These are phyloP conservation scores for Lycia hirtaria DNA, from an alignment of 2,888 invertebrate genomes.

Conservation along the genomic window DNA sequence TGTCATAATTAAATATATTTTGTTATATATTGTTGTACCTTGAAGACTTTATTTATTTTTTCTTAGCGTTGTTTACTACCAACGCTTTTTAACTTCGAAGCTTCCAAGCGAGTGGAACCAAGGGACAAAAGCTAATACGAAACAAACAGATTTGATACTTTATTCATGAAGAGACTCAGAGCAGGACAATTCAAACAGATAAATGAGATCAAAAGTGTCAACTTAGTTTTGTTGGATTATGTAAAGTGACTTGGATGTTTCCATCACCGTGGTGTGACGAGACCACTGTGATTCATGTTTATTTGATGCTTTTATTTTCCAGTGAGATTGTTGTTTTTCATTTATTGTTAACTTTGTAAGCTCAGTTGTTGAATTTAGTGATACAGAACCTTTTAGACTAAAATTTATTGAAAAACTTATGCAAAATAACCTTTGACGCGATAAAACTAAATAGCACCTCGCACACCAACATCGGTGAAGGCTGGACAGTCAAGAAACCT, in stretches of 20 bases:
- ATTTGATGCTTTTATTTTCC: no score
- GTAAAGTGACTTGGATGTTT: conserved; percentile 34
- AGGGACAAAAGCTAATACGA: neutral
- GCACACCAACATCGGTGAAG: no score
- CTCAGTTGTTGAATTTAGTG: neutral
- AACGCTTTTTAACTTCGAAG: no score
- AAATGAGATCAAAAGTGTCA: conserved; percentile 52
- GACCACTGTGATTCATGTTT: conserved; percentile 8
- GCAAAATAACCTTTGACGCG: no score
- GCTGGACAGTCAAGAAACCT: no score
- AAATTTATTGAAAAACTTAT: no score
- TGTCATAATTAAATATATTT: conserved; percentile 3
- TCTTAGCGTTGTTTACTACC: no score
- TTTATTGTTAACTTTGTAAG: no score
- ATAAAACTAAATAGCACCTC: no score
- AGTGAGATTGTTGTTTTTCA: no score
- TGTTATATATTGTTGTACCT: neutral
- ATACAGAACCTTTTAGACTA: neutral
- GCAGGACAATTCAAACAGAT: conserved; percentile 35
- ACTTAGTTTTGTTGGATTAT: conserved; percentile 44
- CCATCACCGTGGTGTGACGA: neutral
- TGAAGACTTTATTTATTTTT: neutral
- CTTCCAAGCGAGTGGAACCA: neutral
- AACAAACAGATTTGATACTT: conserved; percentile 29
- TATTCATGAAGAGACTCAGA: conserved; percentile 30